These are phyloP conservation scores for Mormoops blainvillei DNA, from an alignment of 2,113 vertebrate species.

Conservation along the genomic window DNA sequence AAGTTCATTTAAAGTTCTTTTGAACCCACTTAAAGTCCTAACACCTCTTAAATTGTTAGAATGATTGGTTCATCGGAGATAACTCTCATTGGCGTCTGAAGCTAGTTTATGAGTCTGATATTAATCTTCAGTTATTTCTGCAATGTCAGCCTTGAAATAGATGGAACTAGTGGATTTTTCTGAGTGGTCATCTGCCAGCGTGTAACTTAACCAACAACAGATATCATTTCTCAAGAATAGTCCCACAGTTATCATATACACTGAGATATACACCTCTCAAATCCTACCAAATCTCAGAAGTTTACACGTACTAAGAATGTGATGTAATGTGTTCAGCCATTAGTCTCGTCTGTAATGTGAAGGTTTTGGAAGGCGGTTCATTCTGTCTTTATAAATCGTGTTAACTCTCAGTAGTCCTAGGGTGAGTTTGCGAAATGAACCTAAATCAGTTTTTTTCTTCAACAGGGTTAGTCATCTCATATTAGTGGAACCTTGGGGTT, in stretches of 20 bases:
- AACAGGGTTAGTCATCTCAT: slow-evolving; percentile 92
- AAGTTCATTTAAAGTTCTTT: not conserved
- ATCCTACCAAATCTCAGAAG: not conserved
- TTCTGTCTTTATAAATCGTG: not conserved
- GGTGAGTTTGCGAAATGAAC: not conserved
- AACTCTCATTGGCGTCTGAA: not conserved
- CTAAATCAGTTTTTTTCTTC: slow-evolving; percentile 46
- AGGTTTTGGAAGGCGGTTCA: not conserved
- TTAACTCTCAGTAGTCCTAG: not conserved
- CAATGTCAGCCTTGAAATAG: not conserved
- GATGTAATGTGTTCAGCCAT: too few species aligned
- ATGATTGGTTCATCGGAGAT: not conserved
- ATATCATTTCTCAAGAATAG: not conserved
- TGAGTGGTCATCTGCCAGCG: not conserved
- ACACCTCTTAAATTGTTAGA: not conserved
- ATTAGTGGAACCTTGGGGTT: slow-evolving; percentile 97
- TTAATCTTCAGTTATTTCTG: not conserved
- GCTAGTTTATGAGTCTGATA: not conserved
- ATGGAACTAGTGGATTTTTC: not conserved
- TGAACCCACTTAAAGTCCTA: not conserved
- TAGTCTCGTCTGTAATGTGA: not conserved
- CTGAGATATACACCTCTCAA: not conserved
- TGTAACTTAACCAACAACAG: not conserved
- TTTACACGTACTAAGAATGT: not conserved
- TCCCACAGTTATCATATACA: not conserved